A percentile compares a stretch with the other conserved stretches of the same genome.
phyloP scores from a whole-genome alignment of 2,113 vertebrate genomes.

The Macrotus californicus region DNA sequence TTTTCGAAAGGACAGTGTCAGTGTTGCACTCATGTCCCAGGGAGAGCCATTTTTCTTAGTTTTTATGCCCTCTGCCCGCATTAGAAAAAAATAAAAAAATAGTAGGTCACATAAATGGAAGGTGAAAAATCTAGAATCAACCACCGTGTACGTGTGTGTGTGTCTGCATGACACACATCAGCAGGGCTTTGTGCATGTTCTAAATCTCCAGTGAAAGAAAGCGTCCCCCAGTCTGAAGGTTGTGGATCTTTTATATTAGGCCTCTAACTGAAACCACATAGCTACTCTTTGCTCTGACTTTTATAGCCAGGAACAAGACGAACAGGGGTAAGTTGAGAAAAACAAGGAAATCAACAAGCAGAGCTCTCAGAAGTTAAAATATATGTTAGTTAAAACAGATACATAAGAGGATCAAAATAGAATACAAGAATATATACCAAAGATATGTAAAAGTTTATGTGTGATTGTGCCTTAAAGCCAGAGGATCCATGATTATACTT shows the following conservation, averaged over 20 bases:
- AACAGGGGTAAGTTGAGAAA: constrained; percentile 23
- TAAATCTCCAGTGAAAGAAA: background rate
- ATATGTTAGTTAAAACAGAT: constrained; percentile 27
- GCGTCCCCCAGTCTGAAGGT: background rate
- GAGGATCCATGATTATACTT: background rate
- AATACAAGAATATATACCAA: background rate
- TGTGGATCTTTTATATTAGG: background rate
- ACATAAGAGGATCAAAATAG: background rate
- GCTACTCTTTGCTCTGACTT: constrained; percentile 34
- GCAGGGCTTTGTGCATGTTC: background rate
- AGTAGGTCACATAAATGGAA: background rate
- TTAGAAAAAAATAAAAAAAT: too few species aligned
- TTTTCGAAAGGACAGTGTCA: constrained; percentile 28
- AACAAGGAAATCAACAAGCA: constrained; percentile 37
- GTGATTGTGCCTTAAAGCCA: constrained; percentile 2
- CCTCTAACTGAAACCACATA: constrained; percentile 23
- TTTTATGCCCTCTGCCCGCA: background rate
- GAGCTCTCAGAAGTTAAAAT: constrained; percentile 24
- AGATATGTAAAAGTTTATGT: background rate
- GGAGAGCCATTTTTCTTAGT: constrained; percentile 23
- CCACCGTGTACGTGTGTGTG: background rate
- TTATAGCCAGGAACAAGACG: background rate
- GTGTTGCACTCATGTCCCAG: background rate
- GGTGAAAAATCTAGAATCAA: constrained; percentile 5
- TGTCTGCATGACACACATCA: background rate